phyloP scores from a whole-genome alignment of 2,797 vertebrate genomes.

The Fistularia commersonii region DNA sequence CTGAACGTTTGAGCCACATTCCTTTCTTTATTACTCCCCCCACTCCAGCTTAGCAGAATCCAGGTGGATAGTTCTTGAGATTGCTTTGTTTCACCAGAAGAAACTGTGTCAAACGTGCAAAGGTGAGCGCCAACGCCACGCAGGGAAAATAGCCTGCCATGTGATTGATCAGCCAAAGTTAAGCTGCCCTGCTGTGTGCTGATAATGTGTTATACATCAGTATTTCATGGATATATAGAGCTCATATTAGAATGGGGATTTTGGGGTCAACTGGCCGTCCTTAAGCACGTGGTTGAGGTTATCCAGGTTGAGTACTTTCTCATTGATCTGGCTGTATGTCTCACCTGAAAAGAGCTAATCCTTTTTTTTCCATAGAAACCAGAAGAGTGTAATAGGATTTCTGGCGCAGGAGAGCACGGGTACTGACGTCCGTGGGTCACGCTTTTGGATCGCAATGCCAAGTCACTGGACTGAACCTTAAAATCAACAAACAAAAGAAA shows the following conservation, averaged over 20 bases:
- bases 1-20: slow-evolving; percentile 58
- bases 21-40: slow-evolving; percentile 71
- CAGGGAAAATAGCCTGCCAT: slow-evolving; percentile 10
- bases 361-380: background rate
- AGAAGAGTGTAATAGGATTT: background rate
- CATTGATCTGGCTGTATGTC: slow-evolving; percentile 9
- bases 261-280: slow-evolving; percentile 36
- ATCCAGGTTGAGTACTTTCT: slow-evolving; percentile 13
- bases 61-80: slow-evolving; percentile 61
- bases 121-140: slow-evolving; percentile 47
- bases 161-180: slow-evolving; percentile 17
- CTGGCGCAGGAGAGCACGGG: too few species aligned
- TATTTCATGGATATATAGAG: slow-evolving; percentile 39
- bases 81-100: slow-evolving; percentile 42
- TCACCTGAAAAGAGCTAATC: slow-evolving; percentile 8
- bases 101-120: slow-evolving; percentile 40
- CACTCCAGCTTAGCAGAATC: slow-evolving; percentile 41
- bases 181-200: slow-evolving; percentile 29
- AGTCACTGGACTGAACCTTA: too few species aligned
- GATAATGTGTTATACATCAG: slow-evolving; percentile 56
- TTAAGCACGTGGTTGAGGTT: slow-evolving; percentile 48
- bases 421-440: too few species aligned
- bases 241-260: slow-evolving; percentile 19
- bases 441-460: too few species aligned
- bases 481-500: too few species aligned